phyloP scores from a whole-genome alignment of 2,113 vertebrate species.

The Centropus unirufus region DNA sequence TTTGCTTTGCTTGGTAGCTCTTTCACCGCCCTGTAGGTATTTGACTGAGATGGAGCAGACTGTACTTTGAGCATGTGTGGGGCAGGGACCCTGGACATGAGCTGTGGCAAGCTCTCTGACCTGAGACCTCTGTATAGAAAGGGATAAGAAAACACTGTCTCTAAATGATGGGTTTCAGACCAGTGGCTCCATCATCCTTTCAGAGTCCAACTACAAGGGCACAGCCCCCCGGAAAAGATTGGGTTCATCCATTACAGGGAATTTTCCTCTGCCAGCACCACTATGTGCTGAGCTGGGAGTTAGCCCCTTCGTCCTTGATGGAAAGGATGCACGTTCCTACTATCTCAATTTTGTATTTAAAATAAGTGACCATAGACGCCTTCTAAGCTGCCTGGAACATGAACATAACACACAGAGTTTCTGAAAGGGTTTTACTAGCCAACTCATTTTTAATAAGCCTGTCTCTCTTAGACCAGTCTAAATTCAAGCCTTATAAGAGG shows the following conservation, averaged over 20 bases:
- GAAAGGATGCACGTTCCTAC: not conserved
- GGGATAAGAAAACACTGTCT: not conserved
- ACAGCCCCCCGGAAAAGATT: not conserved
- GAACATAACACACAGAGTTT: not conserved
- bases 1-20: not conserved
- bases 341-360: not conserved
- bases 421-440: not conserved
- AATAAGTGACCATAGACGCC: not conserved
- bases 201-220: not conserved
- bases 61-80: rapidly evolving
- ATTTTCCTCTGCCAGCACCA: not conserved
- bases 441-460: not conserved
- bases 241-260: rapidly evolving
- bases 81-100: not conserved
- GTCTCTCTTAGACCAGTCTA: not conserved
- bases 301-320: not conserved
- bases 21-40: not conserved
- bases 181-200: not conserved
- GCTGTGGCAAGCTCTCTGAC: not conserved
- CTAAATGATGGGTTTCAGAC: not conserved
- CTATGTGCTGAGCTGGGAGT: not conserved
- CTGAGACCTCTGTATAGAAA: not conserved
- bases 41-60: not conserved
- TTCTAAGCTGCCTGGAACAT: not conserved
- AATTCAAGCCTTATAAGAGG: not conserved